phyloP scores from a whole-genome alignment of 2,888 invertebrate species.

The Carcina quercana region DNA sequence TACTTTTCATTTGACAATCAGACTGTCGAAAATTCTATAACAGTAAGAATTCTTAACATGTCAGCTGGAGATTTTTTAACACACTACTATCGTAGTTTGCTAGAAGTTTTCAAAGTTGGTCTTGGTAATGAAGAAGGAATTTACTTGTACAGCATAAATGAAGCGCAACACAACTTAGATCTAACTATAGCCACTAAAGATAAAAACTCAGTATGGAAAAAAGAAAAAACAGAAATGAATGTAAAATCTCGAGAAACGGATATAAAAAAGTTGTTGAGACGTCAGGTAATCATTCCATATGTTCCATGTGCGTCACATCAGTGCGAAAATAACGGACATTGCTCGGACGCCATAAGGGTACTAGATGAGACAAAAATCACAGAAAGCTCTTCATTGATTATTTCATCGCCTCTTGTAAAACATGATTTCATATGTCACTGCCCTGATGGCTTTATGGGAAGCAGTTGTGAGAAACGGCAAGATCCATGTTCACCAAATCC shows the following conservation, averaged over 20 bases:
- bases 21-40: conserved; percentile 89
- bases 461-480: conserved; percentile 87
- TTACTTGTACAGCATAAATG: conserved; percentile 83
- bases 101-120: conserved; percentile 80
- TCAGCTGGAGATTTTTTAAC: conserved; percentile 85
- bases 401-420: conserved; percentile 86
- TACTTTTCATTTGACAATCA: conserved; percentile 86
- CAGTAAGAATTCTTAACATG: conserved; percentile 82
- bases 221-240: conserved; percentile 77
- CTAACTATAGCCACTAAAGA: conserved; percentile 80
- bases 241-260: conserved; percentile 78
- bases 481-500: conserved; percentile 95
- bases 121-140: conserved; percentile 78
- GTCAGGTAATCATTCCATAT: conserved; percentile 79
- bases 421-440: conserved; percentile 89
- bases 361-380: conserved; percentile 82
- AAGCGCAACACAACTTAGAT: conserved; percentile 78
- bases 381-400: conserved; percentile 86
- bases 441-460: conserved; percentile 88
- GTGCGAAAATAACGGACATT: conserved; percentile 86
- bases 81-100: conserved; percentile 82
- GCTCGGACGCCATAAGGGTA: conserved; percentile 81
- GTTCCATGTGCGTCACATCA: conserved; percentile 82
- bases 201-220: conserved; percentile 76
- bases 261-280: conserved; percentile 77